Conservation (phyloP, 92 coral and sea anemone species). For the Anthopleura xanthogrammica region DNA sequence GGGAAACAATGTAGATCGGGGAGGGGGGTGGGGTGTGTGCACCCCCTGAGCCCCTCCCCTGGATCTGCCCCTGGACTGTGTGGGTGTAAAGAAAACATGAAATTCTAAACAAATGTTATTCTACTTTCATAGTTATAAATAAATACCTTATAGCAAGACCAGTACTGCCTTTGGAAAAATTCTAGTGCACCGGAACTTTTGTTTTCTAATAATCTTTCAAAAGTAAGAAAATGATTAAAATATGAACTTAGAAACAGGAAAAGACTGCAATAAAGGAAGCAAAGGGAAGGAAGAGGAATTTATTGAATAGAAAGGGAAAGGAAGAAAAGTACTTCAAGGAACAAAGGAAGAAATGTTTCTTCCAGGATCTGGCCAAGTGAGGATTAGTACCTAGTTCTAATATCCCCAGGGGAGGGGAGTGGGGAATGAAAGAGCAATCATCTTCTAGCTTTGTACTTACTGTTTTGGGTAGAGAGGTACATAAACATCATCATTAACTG, state of each 20-base stretch:
- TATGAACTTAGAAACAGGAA: not conserved
- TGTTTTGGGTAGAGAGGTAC: slow-evolving; percentile 93
- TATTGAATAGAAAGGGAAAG: not conserved
- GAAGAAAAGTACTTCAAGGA: not conserved
- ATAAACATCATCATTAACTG: slow-evolving; percentile 89
- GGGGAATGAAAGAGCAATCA: not conserved
- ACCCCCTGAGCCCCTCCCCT: too few relatives aligned
- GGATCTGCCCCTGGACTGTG: too few relatives aligned
- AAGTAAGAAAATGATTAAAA: not conserved
- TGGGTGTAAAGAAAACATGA: not conserved
- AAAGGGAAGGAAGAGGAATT: too few relatives aligned
- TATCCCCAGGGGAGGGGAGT: too few relatives aligned
- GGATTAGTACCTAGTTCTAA: too few relatives aligned
- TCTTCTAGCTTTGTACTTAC: slow-evolving; percentile 39
- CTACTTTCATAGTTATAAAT: not conserved
- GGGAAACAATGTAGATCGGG: too few relatives aligned
- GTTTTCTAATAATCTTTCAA: slow-evolving; percentile 74
- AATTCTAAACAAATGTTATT: not conserved
- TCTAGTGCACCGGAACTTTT: slow-evolving; percentile 81
- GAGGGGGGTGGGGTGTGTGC: too few relatives aligned
- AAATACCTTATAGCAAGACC: slow-evolving; percentile 94
- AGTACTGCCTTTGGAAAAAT: slow-evolving; percentile 94
- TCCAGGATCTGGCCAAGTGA: too few relatives aligned
- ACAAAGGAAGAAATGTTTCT: too few relatives aligned
- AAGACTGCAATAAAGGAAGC: not conserved